Conservation (phyloP, 2,888 invertebrate genomes). For the Blastobasis adustella region DNA sequence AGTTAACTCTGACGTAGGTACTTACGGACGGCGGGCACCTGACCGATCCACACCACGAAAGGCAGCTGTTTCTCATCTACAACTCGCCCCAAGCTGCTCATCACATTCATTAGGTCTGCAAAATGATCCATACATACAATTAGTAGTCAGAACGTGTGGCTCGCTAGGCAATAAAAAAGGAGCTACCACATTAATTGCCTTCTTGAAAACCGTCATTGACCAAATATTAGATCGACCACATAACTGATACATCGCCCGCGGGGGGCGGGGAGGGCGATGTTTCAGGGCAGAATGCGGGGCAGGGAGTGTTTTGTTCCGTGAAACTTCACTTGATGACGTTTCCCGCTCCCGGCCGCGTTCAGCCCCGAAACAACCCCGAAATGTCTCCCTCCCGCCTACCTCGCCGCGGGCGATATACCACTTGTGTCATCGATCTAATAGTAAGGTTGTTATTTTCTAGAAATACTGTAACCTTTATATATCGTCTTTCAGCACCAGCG, state of each 20-base stretch:
- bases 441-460: too few relatives aligned
- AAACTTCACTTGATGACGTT: too few relatives aligned
- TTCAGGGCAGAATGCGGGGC: too few relatives aligned
- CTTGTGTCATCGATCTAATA: too few relatives aligned
- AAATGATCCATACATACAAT: background rate
- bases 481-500: too few relatives aligned
- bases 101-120: slow-evolving; percentile 25
- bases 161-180: background rate
- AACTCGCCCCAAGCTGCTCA: slow-evolving; percentile 21
- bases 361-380: too few relatives aligned
- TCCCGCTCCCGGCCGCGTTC: too few relatives aligned
- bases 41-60: slow-evolving; percentile 37
- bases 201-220: background rate
- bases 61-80: slow-evolving; percentile 28
- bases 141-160: background rate
- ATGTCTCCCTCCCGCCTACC: too few relatives aligned
- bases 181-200: background rate
- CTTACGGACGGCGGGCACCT: slow-evolving; percentile 32
- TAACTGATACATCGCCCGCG: background rate
- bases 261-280: too few relatives aligned
- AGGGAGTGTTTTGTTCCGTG: too few relatives aligned
- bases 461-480: too few relatives aligned
- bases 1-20: background rate
- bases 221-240: background rate
- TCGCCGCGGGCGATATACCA: too few relatives aligned